phyloP scores from a whole-genome alignment of 35 echinoderm and acorn worm genomes.

The Hemicentrotus pulcherrimus region DNA sequence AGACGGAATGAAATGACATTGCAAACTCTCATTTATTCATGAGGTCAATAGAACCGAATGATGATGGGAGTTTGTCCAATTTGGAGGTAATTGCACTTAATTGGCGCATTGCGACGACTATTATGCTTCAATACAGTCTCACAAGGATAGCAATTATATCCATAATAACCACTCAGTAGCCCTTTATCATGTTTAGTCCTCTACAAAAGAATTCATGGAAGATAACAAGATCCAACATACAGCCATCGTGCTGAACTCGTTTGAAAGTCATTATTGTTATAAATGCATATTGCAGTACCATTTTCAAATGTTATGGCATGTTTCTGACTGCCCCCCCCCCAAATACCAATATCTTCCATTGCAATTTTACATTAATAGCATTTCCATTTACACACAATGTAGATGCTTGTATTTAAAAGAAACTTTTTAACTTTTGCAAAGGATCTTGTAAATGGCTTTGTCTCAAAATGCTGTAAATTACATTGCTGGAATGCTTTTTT shows the following conservation, averaged over 20 bases:
- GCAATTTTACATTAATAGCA: background rate
- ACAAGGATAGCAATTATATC: constrained; percentile 5
- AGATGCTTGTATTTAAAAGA: too few relatives aligned
- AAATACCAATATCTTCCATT: background rate
- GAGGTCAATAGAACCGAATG: constrained; percentile 8
- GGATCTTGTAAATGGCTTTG: too few relatives aligned
- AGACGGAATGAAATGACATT: constrained; percentile 3
- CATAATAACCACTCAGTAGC: background rate
- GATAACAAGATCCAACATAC: background rate
- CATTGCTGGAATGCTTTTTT: too few relatives aligned
- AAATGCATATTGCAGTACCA: background rate
- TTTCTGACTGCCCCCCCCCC: too few relatives aligned
- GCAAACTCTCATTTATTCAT: constrained; percentile 18
- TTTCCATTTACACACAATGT: too few relatives aligned
- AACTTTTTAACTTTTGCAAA: too few relatives aligned
- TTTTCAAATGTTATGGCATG: too few relatives aligned
- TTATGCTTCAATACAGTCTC: background rate
- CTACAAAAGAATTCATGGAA: background rate
- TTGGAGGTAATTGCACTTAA: constrained; percentile 18
- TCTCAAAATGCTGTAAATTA: too few relatives aligned
- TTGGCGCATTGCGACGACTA: constrained; percentile 15
- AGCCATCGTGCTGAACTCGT: background rate
- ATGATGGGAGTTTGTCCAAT: constrained; percentile 17
- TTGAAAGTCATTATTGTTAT: background rate
- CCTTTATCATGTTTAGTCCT: background rate